Evolutionary conservation across 1,140 invertebrate species (phyloP), one percentile per base, ranked within the genome.

Genomic region (Ladona fulva): DNA sequence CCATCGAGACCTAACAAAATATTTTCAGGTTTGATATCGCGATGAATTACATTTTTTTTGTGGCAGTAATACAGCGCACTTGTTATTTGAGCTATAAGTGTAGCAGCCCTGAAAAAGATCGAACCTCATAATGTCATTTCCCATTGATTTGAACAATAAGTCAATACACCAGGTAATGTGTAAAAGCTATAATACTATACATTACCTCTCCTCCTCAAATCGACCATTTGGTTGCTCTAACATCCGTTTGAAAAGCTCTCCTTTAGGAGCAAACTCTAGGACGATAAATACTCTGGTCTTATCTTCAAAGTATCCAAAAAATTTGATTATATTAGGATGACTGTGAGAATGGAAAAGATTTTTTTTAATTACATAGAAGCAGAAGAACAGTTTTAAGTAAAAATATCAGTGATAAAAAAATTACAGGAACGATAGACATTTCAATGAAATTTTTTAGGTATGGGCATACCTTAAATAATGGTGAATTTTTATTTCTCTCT

Each of bases 21-120:
- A 86, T 99, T 99, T 84, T 99, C 97, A 24, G 96, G 96, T 85
- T 98, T 98, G 19, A 98, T 95, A 82, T 97, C 95, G 78, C 97
- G 87, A 85, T 99, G 97, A 80, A 99, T 98, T 0, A 99, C 95
- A 84, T 96, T 95, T 83, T 95, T 95, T 37, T 90, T 88, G 84
- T 99, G 97, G 83, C 97, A 97, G 83, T 99, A 99, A 19, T 91
- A 89, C 29, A 99, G 85, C 0, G 96, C 97, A 84, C 94, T 92
- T 37, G 95, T 92, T 77, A 99, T 86, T 83, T 97, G 95, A 78
- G 89, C 88, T 66, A 98, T 91, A 81, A 96, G 97, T 77, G 90
- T 89, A 5, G 94, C 93, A 77, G 92, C 90, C 76, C 91, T 90
- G 81, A 84, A 85, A 80, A 74, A 74, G 11, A 5, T 22, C 7